phyloP scores from a whole-genome alignment of 2,113 vertebrate genomes.

The Nothoprocta perdicaria region DNA sequence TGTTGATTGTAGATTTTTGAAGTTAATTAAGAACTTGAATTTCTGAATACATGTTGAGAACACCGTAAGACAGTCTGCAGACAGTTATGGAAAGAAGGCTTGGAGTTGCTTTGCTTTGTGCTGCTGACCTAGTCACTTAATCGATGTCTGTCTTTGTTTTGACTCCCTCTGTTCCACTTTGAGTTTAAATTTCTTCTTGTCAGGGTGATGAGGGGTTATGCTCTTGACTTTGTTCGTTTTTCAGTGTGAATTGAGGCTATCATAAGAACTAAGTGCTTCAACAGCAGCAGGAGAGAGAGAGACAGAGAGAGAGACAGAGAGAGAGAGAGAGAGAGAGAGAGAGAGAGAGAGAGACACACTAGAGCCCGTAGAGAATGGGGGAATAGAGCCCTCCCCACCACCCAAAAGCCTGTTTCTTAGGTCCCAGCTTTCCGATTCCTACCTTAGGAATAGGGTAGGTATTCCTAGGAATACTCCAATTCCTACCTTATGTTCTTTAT shows the following conservation, averaged over 20 bases:
- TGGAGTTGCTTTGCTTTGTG: background rate
- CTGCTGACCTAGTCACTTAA: background rate
- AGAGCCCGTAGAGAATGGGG: too few species aligned
- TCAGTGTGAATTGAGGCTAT: background rate
- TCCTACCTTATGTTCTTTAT: background rate
- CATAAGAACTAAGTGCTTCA: background rate
- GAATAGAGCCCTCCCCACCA: too few species aligned
- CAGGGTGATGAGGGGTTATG: background rate
- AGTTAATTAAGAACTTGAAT: background rate
- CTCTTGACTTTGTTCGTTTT: background rate
- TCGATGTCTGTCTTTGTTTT: background rate
- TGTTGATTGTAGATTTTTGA: background rate
- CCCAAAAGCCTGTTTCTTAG: background rate
- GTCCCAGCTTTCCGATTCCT: background rate
- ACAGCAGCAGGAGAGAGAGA: background rate
- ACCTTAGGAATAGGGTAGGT: too few species aligned
- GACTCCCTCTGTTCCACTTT: background rate
- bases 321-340: too few species aligned
- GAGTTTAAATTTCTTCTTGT: background rate
- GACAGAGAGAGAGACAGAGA: too few species aligned
- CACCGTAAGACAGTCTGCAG: background rate
- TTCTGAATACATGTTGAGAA: background rate
- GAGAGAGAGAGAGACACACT: too few species aligned
- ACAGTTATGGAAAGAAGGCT: background rate
- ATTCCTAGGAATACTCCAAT: background rate